A percentile compares a stretch with the other conserved stretches of the same genome.
Conservation (phyloP, 2,888 invertebrate genomes). For the Sclerodermus sp. region DNA sequence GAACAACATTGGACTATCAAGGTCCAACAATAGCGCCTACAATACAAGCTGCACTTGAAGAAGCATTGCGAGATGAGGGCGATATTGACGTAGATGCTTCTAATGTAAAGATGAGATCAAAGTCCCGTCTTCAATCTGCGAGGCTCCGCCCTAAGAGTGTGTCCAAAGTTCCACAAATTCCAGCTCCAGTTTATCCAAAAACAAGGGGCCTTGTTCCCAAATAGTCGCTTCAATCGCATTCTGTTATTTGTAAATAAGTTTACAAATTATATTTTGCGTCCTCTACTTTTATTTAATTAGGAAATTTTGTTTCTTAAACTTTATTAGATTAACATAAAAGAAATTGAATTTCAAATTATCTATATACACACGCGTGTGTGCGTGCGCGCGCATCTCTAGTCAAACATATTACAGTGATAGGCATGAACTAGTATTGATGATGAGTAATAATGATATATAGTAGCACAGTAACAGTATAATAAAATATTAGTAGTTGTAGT, state of each 20-base stretch:
- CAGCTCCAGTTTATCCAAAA: conserved; percentile 54
- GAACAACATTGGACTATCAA: conserved; percentile 76
- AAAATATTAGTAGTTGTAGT: too few species aligned
- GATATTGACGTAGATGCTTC: conserved; percentile 56
- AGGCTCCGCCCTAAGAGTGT: conserved; percentile 49
- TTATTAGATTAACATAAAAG: too few species aligned
- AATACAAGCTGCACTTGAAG: conserved; percentile 63
- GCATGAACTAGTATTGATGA: too few species aligned
- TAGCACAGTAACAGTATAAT: too few species aligned
- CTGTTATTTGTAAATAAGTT: conserved; percentile 22
- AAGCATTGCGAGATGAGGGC: conserved; percentile 52
- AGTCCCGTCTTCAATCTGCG: conserved; percentile 43
- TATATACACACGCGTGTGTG: too few species aligned
- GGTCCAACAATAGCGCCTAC: conserved; percentile 73
- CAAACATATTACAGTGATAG: too few species aligned
- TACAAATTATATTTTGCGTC: conserved; percentile 2
- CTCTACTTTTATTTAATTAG: too few species aligned
- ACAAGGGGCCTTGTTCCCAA: conserved; percentile 54
- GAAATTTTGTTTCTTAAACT: too few species aligned
- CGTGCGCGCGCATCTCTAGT: too few species aligned
- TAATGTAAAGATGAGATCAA: conserved; percentile 40
- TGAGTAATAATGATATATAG: too few species aligned
- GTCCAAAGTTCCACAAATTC: conserved; percentile 49
- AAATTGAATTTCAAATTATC: too few species aligned
- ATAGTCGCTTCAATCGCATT: conserved; percentile 23